A percentile compares a stretch with the other conserved stretches of the same genome.
These are phyloP conservation scores for Euphydryas editha DNA, from an alignment of 2,888 invertebrate species.

Conservation along the genomic window DNA sequence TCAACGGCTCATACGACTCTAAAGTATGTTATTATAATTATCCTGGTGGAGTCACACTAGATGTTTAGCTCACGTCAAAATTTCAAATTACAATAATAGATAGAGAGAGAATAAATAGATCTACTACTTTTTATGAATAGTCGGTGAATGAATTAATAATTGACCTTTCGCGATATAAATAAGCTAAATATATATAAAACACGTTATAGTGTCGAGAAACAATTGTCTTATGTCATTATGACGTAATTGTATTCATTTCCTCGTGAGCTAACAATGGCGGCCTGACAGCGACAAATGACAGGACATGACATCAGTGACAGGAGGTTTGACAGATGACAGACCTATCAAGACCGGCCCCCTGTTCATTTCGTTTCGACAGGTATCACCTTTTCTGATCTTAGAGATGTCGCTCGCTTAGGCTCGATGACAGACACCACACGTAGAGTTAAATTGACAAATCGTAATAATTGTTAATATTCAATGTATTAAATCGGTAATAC, in stretches of 20 bases:
- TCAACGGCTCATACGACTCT: too few species aligned
- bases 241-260: slow-evolving; percentile 18
- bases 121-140: too few species aligned
- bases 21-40: too few species aligned
- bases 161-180: too few species aligned
- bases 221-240: slow-evolving; percentile 17
- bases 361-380: not conserved
- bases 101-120: too few species aligned
- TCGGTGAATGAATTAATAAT: too few species aligned
- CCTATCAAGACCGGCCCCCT: slow-evolving; percentile 7
- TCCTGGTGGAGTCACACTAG: too few species aligned
- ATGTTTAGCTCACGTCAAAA: too few species aligned
- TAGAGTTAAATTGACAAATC: too few species aligned
- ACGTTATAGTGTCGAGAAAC: not conserved
- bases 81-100: too few species aligned
- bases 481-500: too few species aligned
- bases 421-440: not conserved
- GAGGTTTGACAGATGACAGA: slow-evolving; percentile 18
- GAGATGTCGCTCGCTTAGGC: not conserved
- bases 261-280: slow-evolving; percentile 24
- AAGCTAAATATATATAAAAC: not conserved
- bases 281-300: slow-evolving; percentile 28
- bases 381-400: not conserved
- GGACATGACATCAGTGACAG: slow-evolving; percentile 12
- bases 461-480: too few species aligned